Conservation (phyloP, 2,113 vertebrate genomes). For the Collichthys lucidus region DNA sequence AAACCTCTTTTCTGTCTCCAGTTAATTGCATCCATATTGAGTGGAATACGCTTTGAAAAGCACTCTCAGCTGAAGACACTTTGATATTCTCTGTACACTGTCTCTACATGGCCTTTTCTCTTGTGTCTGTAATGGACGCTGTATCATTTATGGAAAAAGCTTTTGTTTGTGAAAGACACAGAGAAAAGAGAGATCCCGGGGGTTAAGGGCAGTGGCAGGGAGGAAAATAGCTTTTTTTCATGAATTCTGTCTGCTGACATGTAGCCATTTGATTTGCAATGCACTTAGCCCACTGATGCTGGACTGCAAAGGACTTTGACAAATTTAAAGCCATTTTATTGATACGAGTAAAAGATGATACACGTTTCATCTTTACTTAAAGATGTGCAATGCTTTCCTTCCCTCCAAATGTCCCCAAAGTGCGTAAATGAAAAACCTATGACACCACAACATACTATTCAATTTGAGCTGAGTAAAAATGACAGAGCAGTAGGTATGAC, state of each 20-base stretch:
- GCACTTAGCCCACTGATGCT: background rate
- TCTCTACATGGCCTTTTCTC: constrained; percentile 1
- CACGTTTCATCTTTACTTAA: constrained; percentile 1
- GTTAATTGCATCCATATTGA: constrained; percentile 12
- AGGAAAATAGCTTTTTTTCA: background rate
- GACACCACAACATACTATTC: background rate
- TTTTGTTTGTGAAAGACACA: background rate
- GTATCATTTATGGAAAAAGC: background rate
- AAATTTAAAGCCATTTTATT: background rate
- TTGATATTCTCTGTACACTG: constrained; percentile 1
- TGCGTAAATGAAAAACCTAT: background rate
- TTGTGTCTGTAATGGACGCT: background rate
- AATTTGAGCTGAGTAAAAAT: background rate
- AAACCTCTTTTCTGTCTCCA: constrained; percentile 12
- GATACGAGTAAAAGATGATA: background rate
- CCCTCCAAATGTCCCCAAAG: too few relatives aligned
- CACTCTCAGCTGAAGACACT: constrained; percentile 4
- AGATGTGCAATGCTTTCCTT: background rate
- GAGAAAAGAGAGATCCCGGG: background rate
- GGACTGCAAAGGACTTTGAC: background rate
- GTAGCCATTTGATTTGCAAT: background rate
- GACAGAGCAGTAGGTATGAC: background rate
- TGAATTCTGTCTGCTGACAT: background rate
- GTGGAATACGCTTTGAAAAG: constrained; percentile 25
- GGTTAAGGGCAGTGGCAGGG: background rate